Evolutionary conservation across 2,113 vertebrate genomes (phyloP).

Genomic region (Gavia stellata): DNA sequence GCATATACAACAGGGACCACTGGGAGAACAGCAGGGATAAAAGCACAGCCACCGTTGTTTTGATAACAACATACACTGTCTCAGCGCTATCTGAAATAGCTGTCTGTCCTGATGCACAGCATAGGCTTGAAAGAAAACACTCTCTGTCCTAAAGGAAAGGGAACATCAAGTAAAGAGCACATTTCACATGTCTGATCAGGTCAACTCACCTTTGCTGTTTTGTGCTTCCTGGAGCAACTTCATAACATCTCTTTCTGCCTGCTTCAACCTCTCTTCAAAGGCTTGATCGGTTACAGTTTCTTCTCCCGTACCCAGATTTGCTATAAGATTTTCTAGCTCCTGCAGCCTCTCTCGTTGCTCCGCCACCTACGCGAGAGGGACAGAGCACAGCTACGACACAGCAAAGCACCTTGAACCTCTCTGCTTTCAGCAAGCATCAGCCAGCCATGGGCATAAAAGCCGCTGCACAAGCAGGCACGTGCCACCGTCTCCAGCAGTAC

Average conservation of each 20-base stretch:
- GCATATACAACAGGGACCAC: background rate
- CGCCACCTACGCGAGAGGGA: conserved; percentile 73
- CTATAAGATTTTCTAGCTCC: conserved; percentile 88
- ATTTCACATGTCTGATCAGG: background rate
- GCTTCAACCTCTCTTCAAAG: conserved; percentile 90
- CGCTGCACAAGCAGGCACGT: accelerated
- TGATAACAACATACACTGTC: background rate
- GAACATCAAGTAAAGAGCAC: background rate
- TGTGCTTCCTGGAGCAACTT: conserved; percentile 88
- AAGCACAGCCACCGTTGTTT: background rate
- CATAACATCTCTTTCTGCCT: conserved; percentile 85
- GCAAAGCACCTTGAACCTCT: background rate
- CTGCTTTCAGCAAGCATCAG: background rate
- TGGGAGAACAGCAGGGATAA: background rate
- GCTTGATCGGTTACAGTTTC: conserved; percentile 86
- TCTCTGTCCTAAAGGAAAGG: background rate
- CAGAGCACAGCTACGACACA: background rate
- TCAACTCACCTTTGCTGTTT: conserved; percentile 84
- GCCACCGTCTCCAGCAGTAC: background rate
- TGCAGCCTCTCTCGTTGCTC: conserved; percentile 89
- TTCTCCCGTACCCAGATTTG: conserved; percentile 82
- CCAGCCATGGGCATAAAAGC: accelerated
- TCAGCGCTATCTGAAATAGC: background rate
- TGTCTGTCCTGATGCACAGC: background rate
- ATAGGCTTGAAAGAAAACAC: background rate